Evolutionary conservation across 1,140 invertebrate genomes (phyloP).

Genomic region (Cardiocondyla obscurior): DNA sequence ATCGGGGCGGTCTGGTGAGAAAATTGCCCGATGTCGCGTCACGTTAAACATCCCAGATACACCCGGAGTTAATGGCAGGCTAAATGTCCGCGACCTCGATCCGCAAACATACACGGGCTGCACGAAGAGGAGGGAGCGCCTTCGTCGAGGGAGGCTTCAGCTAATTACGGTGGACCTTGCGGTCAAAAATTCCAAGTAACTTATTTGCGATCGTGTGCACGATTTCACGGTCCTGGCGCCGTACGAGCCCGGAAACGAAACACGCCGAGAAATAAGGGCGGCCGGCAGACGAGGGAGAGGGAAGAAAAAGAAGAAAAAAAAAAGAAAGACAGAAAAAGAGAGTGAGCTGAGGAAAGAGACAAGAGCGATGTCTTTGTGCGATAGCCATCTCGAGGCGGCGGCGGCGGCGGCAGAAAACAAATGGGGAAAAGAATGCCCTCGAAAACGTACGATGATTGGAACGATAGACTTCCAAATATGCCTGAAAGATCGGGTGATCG

Average conservation of each 20-base stretch:
- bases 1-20: constrained; percentile 48
- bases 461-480: background rate
- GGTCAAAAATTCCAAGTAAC: constrained; percentile 42
- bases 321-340: background rate
- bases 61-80: constrained; percentile 11
- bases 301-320: too few relatives aligned
- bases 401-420: constrained; percentile 16
- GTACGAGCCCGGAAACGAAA: constrained; percentile 8
- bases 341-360: background rate
- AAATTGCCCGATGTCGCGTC: constrained; percentile 32
- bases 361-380: background rate
- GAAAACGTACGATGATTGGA: background rate
- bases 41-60: background rate
- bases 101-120: background rate
- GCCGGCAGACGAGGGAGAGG: background rate
- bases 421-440: background rate
- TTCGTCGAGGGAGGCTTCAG: constrained; percentile 36
- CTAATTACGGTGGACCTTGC: constrained; percentile 33
- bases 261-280: background rate
- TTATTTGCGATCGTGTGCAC: constrained; percentile 40
- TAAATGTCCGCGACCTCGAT: constrained; percentile 31
- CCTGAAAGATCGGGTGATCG: background rate
- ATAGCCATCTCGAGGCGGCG: constrained; percentile 43
- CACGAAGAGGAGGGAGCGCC: background rate
- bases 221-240: constrained; percentile 42